Evolutionary conservation across 2,797 vertebrate species (phyloP).

Genomic region (Sebastes wilsoni): DNA sequence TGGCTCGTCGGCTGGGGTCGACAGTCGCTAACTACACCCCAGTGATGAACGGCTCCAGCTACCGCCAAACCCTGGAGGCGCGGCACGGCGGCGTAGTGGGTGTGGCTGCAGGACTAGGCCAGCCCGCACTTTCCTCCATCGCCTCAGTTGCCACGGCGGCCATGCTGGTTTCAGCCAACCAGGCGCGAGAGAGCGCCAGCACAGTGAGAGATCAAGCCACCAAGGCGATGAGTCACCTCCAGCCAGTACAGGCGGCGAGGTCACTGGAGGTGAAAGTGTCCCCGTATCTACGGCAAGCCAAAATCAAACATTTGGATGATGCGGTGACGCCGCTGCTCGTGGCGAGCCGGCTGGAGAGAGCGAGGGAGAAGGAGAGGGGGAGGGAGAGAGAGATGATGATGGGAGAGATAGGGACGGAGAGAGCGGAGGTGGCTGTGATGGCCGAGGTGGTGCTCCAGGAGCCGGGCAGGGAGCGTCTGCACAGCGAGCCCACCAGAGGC

Average conservation of each 20-base stretch:
- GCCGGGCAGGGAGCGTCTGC: conserved; percentile 69
- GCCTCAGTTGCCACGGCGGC: conserved; percentile 75
- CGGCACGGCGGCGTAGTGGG: conserved; percentile 64
- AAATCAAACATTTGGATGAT: conserved; percentile 86
- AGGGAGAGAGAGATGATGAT: conserved; percentile 64
- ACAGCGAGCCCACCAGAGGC: conserved; percentile 76
- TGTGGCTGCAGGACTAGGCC: conserved; percentile 69
- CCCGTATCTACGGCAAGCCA: conserved; percentile 83
- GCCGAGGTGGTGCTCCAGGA: conserved; percentile 81
- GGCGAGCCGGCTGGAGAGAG: conserved; percentile 74
- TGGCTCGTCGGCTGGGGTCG: conserved; percentile 65
- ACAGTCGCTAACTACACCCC: conserved; percentile 81
- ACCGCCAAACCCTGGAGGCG: conserved; percentile 69
- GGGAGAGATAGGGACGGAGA: conserved; percentile 49
- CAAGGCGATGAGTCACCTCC: conserved; percentile 55
- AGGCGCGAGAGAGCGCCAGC: conserved; percentile 72
- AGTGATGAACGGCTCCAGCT: conserved; percentile 77
- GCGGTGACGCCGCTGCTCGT: conserved; percentile 70
- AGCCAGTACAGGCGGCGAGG: conserved; percentile 37
- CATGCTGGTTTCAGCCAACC: conserved; percentile 77
- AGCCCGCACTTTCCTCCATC: conserved; percentile 67
- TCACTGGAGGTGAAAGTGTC: conserved; percentile 58
- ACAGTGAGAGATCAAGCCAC: conserved; percentile 32
- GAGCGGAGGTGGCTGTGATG: conserved; percentile 74
- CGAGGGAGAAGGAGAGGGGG: conserved; percentile 52